Evolutionary conservation across 2,888 invertebrate genomes (phyloP), one percentile per base, ranked within the genome.

Genomic region (Cremastinae sp.): DNA sequence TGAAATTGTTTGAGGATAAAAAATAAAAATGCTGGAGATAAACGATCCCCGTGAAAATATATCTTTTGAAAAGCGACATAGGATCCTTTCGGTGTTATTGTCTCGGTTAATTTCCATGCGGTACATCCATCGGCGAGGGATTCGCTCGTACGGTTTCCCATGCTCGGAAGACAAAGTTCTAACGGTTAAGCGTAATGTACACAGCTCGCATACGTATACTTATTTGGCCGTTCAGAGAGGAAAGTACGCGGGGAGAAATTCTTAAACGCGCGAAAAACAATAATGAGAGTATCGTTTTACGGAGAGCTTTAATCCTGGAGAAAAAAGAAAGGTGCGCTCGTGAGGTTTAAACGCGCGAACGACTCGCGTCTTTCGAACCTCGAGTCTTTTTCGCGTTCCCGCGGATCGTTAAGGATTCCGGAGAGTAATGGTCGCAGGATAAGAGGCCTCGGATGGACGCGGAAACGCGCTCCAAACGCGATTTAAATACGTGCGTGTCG

Each of bases 321-420:
- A 10, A 8, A 43, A 10, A 34, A 10, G n/a, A 38, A 10, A 16
- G n/a, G n/a, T n/a, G n/a, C n/a, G n/a, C n/a, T n/a, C n/a, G n/a
- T n/a, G n/a, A n/a, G n/a, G n/a, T n/a, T n/a, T n/a, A n/a, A n/a
- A n/a, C n/a, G 56, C 12, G 28, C 28, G 28, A 28, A 28, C 5
- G 2, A 28, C 5, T 28, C 28, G 28, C 28, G 28, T 28, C 28
- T 5, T 5, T 28, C 28, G 2, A 28, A 28, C 28, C 28, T 28
- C 5, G 28, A 28, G 5, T 7, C 14, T 62, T 12, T 56, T 45
- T 56, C 36, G 8, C 66, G 20, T 28, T 65, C 20, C 38, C 75
- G n/a, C n/a, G 2, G 28, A 28, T 71, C 71, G 71, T 75, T 75
- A 71, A 47, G 34, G 70, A 75, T 75, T 75, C 70, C 75, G 59